These are phyloP conservation scores for Taenaris catops DNA, from an alignment of 2,888 invertebrate species.

Conservation along the genomic window DNA sequence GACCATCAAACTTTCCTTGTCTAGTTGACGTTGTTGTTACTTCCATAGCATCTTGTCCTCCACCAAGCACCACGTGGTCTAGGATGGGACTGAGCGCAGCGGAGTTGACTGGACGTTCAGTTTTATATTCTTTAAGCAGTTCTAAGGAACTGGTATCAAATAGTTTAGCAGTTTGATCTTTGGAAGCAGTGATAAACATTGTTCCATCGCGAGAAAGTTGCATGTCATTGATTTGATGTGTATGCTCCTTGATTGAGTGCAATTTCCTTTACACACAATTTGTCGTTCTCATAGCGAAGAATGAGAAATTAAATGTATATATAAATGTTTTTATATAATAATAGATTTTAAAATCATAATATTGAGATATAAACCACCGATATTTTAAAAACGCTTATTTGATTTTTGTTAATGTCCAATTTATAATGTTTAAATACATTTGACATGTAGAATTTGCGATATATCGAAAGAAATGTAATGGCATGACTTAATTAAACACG, in stretches of 20 bases:
- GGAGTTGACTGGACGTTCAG: conserved; percentile 98
- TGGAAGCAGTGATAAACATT: conserved; percentile 98
- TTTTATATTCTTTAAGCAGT: conserved; percentile 96
- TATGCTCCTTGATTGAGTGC: conserved; percentile 89
- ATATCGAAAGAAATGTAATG: too few species aligned
- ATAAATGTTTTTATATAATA: too few species aligned
- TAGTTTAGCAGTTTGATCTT: conserved; percentile 96
- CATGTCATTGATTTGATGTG: conserved; percentile 95
- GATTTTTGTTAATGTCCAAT: too few species aligned
- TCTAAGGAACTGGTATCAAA: conserved; percentile 94
- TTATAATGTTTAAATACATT: too few species aligned
- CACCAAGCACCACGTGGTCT: conserved; percentile 98
- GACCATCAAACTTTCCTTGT: conserved; percentile 97
- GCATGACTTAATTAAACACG: too few species aligned
- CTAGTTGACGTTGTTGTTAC: conserved; percentile 97
- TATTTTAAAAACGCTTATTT: too few species aligned
- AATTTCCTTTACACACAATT: too few species aligned
- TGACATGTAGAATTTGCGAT: too few species aligned
- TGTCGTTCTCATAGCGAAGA: too few species aligned
- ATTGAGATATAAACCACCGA: too few species aligned
- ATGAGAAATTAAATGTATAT: too few species aligned
- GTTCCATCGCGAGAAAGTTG: conserved; percentile 95
- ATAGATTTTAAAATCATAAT: too few species aligned
- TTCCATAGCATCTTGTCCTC: conserved; percentile 99
- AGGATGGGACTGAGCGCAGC: conserved; percentile 97